A percentile compares a stretch with the other conserved stretches of the same genome.
Conservation (phyloP, 2,113 vertebrate genomes). For the Petromus typicus region DNA sequence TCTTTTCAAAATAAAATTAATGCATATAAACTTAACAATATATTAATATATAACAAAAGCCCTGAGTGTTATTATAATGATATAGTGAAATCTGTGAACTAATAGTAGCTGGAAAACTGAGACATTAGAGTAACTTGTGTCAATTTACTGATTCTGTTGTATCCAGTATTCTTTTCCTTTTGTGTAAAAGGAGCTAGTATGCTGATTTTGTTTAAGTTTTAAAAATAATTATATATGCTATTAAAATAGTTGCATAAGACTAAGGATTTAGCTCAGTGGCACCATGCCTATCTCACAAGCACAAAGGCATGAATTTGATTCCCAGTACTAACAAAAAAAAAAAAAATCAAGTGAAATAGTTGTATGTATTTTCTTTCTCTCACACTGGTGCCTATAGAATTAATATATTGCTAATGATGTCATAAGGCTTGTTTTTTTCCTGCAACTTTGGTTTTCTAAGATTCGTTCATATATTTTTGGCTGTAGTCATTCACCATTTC, state of each 20-base stretch:
- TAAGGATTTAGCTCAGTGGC: too few relatives aligned
- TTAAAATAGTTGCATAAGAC: neutral
- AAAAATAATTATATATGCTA: neutral
- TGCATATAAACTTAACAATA: neutral
- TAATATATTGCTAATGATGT: neutral
- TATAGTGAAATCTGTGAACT: neutral
- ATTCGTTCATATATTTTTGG: neutral
- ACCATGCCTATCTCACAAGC: too few relatives aligned
- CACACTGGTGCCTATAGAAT: neutral
- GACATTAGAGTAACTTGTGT: neutral
- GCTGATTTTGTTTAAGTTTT: neutral
- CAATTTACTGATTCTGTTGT: neutral
- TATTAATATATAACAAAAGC: neutral
- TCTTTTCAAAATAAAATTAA: neutral
- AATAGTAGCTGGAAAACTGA: neutral
- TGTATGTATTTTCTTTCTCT: neutral
- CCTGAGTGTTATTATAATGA: neutral
- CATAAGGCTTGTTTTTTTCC: neutral
- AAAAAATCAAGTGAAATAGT: neutral
- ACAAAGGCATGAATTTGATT: too few relatives aligned
- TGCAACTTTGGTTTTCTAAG: neutral
- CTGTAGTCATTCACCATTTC: neutral
- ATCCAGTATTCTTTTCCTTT: neutral
- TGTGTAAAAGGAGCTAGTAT: neutral
- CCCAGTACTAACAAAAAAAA: too few relatives aligned